Conservation (phyloP, 2,113 vertebrate species). For the Athene cunicularia region DNA sequence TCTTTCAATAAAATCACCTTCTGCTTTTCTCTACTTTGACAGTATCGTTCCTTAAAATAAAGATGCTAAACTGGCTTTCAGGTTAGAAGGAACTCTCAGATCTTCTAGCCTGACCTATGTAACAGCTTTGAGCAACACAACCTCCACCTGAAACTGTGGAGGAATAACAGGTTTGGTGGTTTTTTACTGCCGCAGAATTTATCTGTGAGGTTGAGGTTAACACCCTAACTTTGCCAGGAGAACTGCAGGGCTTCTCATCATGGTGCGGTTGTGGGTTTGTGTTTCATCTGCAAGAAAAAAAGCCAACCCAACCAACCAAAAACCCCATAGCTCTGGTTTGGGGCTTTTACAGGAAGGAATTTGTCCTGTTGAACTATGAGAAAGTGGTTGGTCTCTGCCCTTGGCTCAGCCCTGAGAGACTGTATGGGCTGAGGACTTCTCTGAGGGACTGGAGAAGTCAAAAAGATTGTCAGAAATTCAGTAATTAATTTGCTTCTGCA, state of each 20-base stretch:
- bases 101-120: not conserved
- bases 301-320: not conserved
- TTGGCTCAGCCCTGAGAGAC: not conserved
- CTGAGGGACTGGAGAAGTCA: not conserved
- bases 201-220: not conserved
- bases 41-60: not conserved
- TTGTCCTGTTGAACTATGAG: not conserved
- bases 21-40: not conserved
- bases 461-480: not conserved
- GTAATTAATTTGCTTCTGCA: not conserved
- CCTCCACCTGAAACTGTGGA: not conserved
- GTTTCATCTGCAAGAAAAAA: not conserved
- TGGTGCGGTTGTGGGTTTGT: not conserved
- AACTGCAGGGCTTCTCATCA: not conserved
- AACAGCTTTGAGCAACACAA: not conserved
- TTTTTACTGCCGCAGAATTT: not conserved
- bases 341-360: not conserved
- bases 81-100: not conserved
- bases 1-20: not conserved
- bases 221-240: not conserved
- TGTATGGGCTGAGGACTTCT: not conserved
- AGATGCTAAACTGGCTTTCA: not conserved
- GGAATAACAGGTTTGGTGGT: not conserved
- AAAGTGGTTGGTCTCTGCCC: not conserved
- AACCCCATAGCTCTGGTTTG: not conserved